Evolutionary conservation across 1,140 invertebrate species (phyloP).

Genomic region (Akabosia matsudoensis): DNA sequence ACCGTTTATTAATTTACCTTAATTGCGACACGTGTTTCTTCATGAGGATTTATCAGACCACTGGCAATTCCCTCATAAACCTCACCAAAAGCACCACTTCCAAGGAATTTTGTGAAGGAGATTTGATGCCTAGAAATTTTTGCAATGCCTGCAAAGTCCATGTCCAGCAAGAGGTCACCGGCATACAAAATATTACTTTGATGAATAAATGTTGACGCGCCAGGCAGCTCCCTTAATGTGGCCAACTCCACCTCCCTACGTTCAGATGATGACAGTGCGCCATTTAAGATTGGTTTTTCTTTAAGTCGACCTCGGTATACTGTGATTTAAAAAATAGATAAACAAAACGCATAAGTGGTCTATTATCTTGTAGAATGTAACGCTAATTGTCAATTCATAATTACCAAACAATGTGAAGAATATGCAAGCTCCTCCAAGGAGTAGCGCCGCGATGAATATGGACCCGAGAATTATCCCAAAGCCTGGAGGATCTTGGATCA

Average conservation of each 20-base stretch:
- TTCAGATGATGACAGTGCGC: slow-evolving; percentile 48
- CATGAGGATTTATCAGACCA: slow-evolving; percentile 57
- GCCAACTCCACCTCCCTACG: slow-evolving; percentile 79
- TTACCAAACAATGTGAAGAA: slow-evolving; percentile 54
- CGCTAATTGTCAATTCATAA: slow-evolving; percentile 47
- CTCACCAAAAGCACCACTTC: slow-evolving; percentile 94
- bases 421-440: slow-evolving; percentile 36
- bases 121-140: slow-evolving; percentile 78
- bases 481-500: slow-evolving; percentile 59
- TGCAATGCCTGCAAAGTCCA: slow-evolving; percentile 71
- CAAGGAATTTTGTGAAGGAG: slow-evolving; percentile 79
- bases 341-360: slow-evolving; percentile 52
- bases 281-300: slow-evolving; percentile 59
- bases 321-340: slow-evolving; percentile 25
- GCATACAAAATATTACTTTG: slow-evolving; percentile 75
- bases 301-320: slow-evolving; percentile 52
- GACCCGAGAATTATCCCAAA: slow-evolving; percentile 61
- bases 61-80: slow-evolving; percentile 82
- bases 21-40: slow-evolving; percentile 69
- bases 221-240: slow-evolving; percentile 76
- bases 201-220: slow-evolving; percentile 67
- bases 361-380: slow-evolving; percentile 45
- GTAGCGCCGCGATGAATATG: slow-evolving; percentile 48
- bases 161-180: slow-evolving; percentile 56
- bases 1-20: slow-evolving; percentile 61